Base-by-base conservation (phyloP, 1,140 invertebrate species). In the Drosophila auraria region DNA sequence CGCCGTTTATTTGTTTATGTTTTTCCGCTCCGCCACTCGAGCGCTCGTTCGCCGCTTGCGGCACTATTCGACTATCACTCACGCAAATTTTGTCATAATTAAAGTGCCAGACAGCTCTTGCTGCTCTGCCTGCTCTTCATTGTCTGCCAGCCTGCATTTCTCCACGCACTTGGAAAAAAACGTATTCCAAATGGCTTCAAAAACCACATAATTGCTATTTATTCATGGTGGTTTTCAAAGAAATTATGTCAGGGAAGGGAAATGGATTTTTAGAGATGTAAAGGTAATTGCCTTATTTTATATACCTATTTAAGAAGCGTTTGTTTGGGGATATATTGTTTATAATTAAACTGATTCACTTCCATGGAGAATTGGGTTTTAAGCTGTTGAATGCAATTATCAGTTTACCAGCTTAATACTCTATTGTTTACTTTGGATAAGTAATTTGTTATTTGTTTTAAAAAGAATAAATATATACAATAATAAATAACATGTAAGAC, bases 21-120 rank as follows among this genome's bases (percentile, higher is more conserved):
- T 71, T 66, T 66, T 83, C 49, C 50, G 68, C 68, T 45, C 69
- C 50, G 72, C 50, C 69, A 71, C 83, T 87, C 70, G 50, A 87
- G 38, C 58, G 84, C 70, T 81, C 80, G 61, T 68, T 87, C 62
- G 66, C 20, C 23, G 80, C 83, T 87, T 63, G 83, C 70, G 83
- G 80, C 72, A 83, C 78, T 65, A 83, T 87, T 89, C 72, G 65
- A 68, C 84, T 89, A 83, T 83, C 84, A 72, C 70, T 87, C 81
- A 84, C 69, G 70, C 61, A 65, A 65, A 78, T 84, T 89, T 89
- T 84, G 78, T 83, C 81, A 81, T 84, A 80, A 83, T 80, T 77
- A 87, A 82, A 80, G 73, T 80, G 73, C 42, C 66, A 60, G 73
- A 38, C 66, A 56, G 54, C 58, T 61, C 56, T 56, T 23, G 62